Base-by-base conservation (phyloP, 2,797 vertebrate species). In the Lateolabrax maculatus region DNA sequence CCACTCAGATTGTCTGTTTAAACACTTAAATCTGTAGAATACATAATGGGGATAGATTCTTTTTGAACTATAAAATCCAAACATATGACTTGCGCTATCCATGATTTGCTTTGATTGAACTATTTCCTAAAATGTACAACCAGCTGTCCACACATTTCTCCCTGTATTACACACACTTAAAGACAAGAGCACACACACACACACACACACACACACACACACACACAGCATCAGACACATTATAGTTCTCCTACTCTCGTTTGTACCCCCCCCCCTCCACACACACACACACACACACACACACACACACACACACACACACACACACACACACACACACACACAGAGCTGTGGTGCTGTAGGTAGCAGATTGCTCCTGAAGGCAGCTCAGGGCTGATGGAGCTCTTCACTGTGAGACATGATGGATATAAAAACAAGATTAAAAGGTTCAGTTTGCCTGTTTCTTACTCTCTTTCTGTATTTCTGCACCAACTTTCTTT, bases 361-460 rank as follows among this genome's bases (percentile, higher is more conserved):
- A 76, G 76, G 72, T 51, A 76, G 85, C 75, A 84, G 74, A 89
- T 80, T 89, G 79, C 60, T 86, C 89, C 85, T 90, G 75, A 79
- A 87, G 87, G 84, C 86, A 78, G 87, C 86, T 87, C 67, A 56
- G 77, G 85, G 86, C 80, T 76, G 64, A 66, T 79, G 66, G 75
- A 83, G 78, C 68, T 76, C 71, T 77, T 84, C 77, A 78, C 75
- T 80, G 67, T 76, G 71, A 67, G 83, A 78, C 76, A 79, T 73
- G 70, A 79, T 12, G 27, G 79, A 82, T 85, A 83, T 31, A 75
- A 83, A 85, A 81, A 86, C 55, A 83, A 64, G 57, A 77, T 79
- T 66, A 82, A 41, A 79, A 76, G 70, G 56, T 71, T 87, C 51
- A 66, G 71, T 56, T 36, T 12, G 21, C 74, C 37, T 48, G 51